A percentile compares a stretch with the other conserved stretches of the same genome.
These are phyloP conservation scores for Triplophysa siluroides DNA, from an alignment of 2,113 vertebrate genomes.

Conservation along the genomic window DNA sequence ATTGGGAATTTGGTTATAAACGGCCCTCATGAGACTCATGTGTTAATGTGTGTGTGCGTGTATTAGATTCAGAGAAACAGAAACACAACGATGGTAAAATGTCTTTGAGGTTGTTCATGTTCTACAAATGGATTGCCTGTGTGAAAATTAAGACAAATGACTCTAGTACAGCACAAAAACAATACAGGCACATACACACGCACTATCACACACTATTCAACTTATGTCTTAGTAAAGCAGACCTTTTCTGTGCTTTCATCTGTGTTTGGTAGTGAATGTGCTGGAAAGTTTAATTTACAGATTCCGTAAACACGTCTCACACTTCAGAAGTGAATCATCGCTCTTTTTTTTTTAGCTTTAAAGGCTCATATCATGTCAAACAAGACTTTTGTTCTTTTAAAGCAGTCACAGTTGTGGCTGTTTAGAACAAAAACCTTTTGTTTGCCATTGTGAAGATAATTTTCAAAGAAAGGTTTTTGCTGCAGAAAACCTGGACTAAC, in stretches of 20 bases:
- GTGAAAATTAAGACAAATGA: constrained; percentile 42
- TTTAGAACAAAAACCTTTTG: no score
- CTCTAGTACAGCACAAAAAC: constrained; percentile 3
- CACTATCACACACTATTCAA: neutral
- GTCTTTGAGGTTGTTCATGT: constrained; percentile 63
- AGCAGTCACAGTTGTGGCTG: neutral
- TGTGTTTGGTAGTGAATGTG: neutral
- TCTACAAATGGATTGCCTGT: constrained; percentile 66
- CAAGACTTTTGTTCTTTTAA: neutral
- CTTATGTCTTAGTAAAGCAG: neutral
- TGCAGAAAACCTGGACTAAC: neutral
- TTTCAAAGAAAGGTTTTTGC: no score
- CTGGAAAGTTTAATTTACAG: neutral
- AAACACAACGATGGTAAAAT: constrained; percentile 19
- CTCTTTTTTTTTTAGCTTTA: neutral
- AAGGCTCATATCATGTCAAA: neutral
- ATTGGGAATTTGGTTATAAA: neutral
- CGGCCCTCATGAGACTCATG: neutral
- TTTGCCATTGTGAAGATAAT: no score
- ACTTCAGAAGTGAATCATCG: neutral
- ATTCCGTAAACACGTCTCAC: neutral
- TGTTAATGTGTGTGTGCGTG: neutral
- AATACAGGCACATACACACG: constrained; percentile 20
- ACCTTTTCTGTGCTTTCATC: neutral
- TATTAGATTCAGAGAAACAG: neutral